Evolutionary conservation across 2,888 invertebrate genomes (phyloP).

Genomic region (Agrenia bidenticulata): DNA sequence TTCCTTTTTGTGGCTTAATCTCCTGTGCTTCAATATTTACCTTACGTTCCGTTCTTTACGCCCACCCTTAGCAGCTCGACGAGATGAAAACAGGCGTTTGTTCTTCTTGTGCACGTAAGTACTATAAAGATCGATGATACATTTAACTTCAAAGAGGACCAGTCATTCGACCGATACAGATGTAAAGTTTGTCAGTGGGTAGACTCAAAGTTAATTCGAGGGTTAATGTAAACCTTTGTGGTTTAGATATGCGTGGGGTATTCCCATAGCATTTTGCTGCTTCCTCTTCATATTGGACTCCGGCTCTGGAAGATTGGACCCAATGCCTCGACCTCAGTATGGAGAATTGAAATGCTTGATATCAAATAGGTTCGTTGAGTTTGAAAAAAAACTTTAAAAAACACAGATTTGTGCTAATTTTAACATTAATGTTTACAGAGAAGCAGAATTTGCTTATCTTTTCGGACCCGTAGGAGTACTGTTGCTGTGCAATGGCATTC

Average conservation of each 20-base stretch:
- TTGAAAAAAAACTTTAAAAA: neutral
- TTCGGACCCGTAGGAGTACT: slow-evolving; percentile 51
- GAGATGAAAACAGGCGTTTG: slow-evolving; percentile 50
- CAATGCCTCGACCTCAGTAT: slow-evolving; percentile 50
- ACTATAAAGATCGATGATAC: neutral
- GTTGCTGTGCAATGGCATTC: slow-evolving; percentile 46
- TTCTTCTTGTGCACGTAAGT: slow-evolving; percentile 51
- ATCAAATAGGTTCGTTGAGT: slow-evolving; percentile 50
- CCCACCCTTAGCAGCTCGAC: slow-evolving; percentile 47
- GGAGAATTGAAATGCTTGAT: slow-evolving; percentile 48
- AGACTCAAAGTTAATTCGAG: neutral
- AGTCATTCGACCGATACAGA: neutral
- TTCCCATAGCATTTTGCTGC: slow-evolving; percentile 50
- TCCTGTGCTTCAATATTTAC: slow-evolving; percentile 53
- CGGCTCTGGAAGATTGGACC: slow-evolving; percentile 42
- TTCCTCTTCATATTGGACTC: slow-evolving; percentile 46
- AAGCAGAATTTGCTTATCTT: slow-evolving; percentile 49
- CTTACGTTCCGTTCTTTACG: slow-evolving; percentile 49
- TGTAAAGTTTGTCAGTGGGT: neutral
- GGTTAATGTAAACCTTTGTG: neutral
- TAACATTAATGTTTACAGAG: slow-evolving; percentile 38
- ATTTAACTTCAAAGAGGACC: neutral
- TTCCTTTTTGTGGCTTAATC: slow-evolving; percentile 52
- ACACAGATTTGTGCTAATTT: no score
- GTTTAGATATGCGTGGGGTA: slow-evolving; percentile 51